Conservation (phyloP, 1,140 invertebrate species). For the Solenopsis invicta region DNA sequence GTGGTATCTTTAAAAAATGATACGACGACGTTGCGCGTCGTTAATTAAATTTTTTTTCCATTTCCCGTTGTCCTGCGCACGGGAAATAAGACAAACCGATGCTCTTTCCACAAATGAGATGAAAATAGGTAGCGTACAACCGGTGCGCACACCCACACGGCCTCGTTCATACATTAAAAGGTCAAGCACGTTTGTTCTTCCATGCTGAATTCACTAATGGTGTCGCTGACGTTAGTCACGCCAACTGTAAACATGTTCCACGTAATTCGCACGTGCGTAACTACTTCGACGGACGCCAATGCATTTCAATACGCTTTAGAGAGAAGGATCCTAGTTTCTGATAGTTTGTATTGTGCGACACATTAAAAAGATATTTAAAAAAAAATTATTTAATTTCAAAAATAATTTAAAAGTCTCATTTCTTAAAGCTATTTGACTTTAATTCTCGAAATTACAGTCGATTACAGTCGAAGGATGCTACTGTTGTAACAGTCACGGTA, state of each 20-base stretch:
- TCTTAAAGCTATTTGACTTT: background rate
- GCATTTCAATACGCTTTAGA: background rate
- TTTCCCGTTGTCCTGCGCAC: constrained; percentile 1
- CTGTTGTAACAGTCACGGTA: background rate
- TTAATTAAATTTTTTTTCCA: constrained; percentile 57
- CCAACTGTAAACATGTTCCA: constrained; percentile 46
- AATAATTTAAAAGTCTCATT: background rate
- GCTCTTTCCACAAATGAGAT: constrained; percentile 51
- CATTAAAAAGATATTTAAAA: background rate
- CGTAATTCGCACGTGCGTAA: constrained; percentile 51
- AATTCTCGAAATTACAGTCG: background rate
- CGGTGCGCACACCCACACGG: constrained; percentile 23
- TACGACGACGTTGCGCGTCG: background rate
- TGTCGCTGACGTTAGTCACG: constrained; percentile 45
- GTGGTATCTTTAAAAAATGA: constrained; percentile 6
- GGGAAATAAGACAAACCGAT: constrained; percentile 31
- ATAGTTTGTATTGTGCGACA: background rate
- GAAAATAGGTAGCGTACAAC: constrained; percentile 8
- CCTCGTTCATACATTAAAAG: constrained; percentile 42
- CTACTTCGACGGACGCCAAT: background rate
- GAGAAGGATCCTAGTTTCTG: background rate
- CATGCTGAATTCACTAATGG: constrained; percentile 49
- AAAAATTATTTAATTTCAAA: background rate
- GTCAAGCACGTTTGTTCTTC: constrained; percentile 49
- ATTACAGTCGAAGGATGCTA: background rate